Base-by-base conservation (phyloP, 2,113 vertebrate species). In the Protomyctophum bolini region DNA sequence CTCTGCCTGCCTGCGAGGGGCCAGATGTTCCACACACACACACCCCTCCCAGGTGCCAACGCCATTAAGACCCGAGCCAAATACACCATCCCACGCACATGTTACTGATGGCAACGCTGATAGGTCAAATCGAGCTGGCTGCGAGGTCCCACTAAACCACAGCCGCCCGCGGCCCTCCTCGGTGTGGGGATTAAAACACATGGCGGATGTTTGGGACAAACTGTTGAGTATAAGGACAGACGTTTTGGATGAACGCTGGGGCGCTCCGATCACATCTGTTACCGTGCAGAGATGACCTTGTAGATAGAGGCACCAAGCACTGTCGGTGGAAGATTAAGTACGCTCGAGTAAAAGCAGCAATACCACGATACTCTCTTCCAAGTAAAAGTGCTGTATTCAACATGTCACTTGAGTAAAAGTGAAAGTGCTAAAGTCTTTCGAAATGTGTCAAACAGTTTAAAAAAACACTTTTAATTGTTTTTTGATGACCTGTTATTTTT, bases 11-110 rank as follows among this genome's bases (percentile, higher is more conserved):
- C 72, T 71, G 73, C 58, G 67, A 81, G 79, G 33, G 83, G 61
- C 90, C 92, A 93, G 91, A 91, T 92, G 89, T 88, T 92, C 84
- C 76, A 60, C 80, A 61, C 60, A 41, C 29, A 21, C 28, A 21
- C 21, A 21, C 33, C 29, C 78, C 59, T 65, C 62, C 14, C 62
- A 3, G 21, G 61, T 82, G 89, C 88, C 90, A 91, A 80, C 58
- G 73, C 65, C 80, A 87, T 89, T 88, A 86, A 72, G 61, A 63
- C 69, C 70, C 0, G 14, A 76, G 86, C 90, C 91, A 91, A 92
- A 89, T 45, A 68, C 85, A 85, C 83, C 83, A 21, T 21, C 50
- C 51, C 82, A 82, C 79, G 84, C 88, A 76, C 82, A 73, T 86
- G 84, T 85, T 80, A 65, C 85, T 74, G 82, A 87, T 80, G 80